phyloP scores from a whole-genome alignment of 2,888 invertebrate genomes.

The Pyralis farinalis region DNA sequence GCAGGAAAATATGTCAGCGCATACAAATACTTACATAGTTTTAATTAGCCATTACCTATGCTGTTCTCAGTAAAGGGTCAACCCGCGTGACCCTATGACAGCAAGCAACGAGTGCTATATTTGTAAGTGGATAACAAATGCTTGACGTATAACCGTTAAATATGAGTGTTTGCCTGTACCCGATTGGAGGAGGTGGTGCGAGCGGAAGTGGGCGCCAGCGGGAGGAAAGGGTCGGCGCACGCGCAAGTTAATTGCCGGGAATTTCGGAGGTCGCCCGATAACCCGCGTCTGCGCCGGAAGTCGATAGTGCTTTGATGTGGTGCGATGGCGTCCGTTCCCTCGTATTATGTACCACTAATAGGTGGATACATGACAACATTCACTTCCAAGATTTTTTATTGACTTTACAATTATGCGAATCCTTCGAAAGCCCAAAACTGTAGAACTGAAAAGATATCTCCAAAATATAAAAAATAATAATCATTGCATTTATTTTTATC shows the following conservation, averaged over 20 bases:
- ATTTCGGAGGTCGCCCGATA: conserved; percentile 76
- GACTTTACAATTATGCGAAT: too few relatives aligned
- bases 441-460: too few relatives aligned
- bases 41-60: conserved; percentile 7
- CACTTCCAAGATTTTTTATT: neutral
- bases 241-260: conserved; percentile 66
- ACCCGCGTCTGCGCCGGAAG: conserved; percentile 71
- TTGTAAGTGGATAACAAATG: conserved; percentile 6
- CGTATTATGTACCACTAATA: conserved; percentile 28
- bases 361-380: conserved; percentile 16
- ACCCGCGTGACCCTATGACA: conserved; percentile 10
- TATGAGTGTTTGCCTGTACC: neutral
- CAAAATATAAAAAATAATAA: too few relatives aligned
- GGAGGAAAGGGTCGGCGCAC: conserved; percentile 49
- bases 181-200: conserved; percentile 36
- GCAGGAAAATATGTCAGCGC: conserved; percentile 29
- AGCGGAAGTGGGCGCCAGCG: conserved; percentile 43
- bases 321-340: conserved; percentile 57
- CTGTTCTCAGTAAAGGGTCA: conserved; percentile 7
- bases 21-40: neutral
- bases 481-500: too few relatives aligned
- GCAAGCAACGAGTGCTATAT: conserved; percentile 6
- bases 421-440: too few relatives aligned
- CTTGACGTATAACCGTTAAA: conserved; percentile 1
- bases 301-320: conserved; percentile 74